phyloP scores from a whole-genome alignment of 1,140 invertebrate genomes.

The Batillaria attramentaria region DNA sequence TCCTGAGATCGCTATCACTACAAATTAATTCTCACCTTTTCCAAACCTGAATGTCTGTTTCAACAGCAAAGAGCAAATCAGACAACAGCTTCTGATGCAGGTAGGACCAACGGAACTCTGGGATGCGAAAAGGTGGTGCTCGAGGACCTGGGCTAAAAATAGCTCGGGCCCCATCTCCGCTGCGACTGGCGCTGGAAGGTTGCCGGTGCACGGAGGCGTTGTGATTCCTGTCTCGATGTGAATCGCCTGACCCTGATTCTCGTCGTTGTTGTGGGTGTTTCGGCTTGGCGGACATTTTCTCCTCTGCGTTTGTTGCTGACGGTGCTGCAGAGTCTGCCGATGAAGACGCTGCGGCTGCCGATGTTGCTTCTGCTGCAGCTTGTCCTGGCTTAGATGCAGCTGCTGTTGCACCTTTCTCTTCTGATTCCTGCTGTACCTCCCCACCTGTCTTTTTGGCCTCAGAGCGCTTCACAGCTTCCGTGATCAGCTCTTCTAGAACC shows the following conservation, averaged over 20 bases:
- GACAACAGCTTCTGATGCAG: conserved; percentile 97
- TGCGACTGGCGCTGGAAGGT: conserved; percentile 30
- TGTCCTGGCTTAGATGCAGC: conserved; percentile 17
- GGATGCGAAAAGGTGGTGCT: conserved; percentile 97
- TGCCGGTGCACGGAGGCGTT: conserved; percentile 36
- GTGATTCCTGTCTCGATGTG: conserved; percentile 59
- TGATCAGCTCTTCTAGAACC: no score
- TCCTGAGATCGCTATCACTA: conserved; percentile 4
- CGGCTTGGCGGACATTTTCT: conserved; percentile 9
- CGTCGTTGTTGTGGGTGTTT: conserved; percentile 8
- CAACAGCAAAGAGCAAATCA: conserved; percentile 96
- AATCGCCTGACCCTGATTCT: conserved; percentile 14
- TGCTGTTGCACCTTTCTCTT: no score
- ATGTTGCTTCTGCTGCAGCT: not conserved
- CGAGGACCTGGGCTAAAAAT: conserved; percentile 97
- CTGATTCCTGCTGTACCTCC: no score
- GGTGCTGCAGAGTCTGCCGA: not conserved
- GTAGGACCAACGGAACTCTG: conserved; percentile 99
- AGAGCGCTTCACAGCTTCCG: no score
- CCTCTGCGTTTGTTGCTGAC: conserved; percentile 1
- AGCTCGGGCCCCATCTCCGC: conserved; percentile 74
- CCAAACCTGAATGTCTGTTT: conserved; percentile 97
- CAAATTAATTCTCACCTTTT: conserved; percentile 68
- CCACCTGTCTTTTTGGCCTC: no score
- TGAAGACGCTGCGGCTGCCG: not conserved